Evolutionary conservation across 2,888 invertebrate species (phyloP), one percentile per base, ranked within the genome.

Genomic region (Ophion costatus): DNA sequence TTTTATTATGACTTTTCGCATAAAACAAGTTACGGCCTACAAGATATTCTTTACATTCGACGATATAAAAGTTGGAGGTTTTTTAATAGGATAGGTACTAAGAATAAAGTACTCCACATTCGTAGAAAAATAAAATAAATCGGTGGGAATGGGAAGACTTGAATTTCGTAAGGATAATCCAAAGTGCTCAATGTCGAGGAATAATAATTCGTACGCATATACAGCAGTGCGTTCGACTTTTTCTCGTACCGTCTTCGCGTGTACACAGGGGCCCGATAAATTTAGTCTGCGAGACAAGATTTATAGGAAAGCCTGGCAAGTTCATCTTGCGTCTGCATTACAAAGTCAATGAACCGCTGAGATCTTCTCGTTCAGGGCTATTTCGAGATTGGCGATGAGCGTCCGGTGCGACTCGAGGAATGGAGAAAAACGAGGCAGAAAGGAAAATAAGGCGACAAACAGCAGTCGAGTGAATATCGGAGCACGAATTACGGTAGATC

Each of bases 281-380:
- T 77, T 83, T 83, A 71, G 71, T 71, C 70, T 45, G 64, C 11
- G 42, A 69, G 45, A 22, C 56, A 38, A 82, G 63, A 80, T 84
- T 84, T 70, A 74, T 56, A 59, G 61, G 59, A 61, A 69, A 69
- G 11, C 42, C 42, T 73, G 63, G 33, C 22, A 20, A 64, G 63
- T 78, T 42, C 45, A 80, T 77, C 45, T 51, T 78, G 20, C 22
- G 57, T 61, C 22, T 56, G 64, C 64, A 59, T 70, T 24, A 24
- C 33, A 33, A 71, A 80, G 80, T 67, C 80, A 83, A 66, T 80
- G 80, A 83, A 83, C 79, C 80, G 10, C 20, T 57, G 33, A 20
- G 24, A 33, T 66, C 24, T 17, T 51, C 66, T 61, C 59, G 7
- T 45, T 75, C 6, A 64, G 45, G 33, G 74, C 63, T 84, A 84